Percentiles rank a stretch among this genome's conserved stretches.
phyloP scores from a whole-genome alignment of 2,113 vertebrate genomes.

The Microcebus tavaratra region DNA sequence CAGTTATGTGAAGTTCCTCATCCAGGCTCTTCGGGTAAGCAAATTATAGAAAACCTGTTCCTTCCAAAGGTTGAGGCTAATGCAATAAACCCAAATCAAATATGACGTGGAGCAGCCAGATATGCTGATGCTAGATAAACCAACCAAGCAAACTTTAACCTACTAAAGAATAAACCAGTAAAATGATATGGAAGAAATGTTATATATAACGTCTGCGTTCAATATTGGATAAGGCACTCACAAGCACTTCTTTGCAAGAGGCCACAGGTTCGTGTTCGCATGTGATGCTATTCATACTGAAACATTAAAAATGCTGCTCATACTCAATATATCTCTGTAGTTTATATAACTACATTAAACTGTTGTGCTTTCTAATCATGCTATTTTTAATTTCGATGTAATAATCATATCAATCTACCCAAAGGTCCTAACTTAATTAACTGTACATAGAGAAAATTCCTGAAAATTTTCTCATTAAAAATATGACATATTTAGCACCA shows the following conservation, averaged over 20 bases:
- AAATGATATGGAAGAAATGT: background rate
- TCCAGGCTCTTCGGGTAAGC: conserved; percentile 30
- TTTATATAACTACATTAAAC: background rate
- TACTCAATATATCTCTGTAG: background rate
- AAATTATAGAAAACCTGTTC: conserved; percentile 60
- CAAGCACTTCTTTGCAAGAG: too few species aligned
- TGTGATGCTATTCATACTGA: rapidly evolving
- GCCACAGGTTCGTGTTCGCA: background rate
- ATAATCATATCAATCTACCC: background rate
- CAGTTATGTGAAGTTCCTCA: background rate
- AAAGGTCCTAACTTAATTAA: background rate
- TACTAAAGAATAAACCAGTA: background rate
- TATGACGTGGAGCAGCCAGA: background rate
- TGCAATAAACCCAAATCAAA: background rate
- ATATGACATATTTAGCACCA: conserved; percentile 34
- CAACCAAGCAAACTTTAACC: background rate
- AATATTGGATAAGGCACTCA: rapidly evolving
- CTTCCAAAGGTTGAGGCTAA: background rate
- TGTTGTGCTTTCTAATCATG: background rate
- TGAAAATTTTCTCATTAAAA: background rate
- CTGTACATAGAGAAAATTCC: background rate
- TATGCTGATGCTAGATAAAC: background rate
- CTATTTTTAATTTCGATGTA: background rate
- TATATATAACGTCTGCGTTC: background rate
- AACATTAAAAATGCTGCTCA: background rate